These are phyloP conservation scores for Gobionotothen gibberifrons DNA, from an alignment of 2,797 vertebrate species.

Conservation along the genomic window DNA sequence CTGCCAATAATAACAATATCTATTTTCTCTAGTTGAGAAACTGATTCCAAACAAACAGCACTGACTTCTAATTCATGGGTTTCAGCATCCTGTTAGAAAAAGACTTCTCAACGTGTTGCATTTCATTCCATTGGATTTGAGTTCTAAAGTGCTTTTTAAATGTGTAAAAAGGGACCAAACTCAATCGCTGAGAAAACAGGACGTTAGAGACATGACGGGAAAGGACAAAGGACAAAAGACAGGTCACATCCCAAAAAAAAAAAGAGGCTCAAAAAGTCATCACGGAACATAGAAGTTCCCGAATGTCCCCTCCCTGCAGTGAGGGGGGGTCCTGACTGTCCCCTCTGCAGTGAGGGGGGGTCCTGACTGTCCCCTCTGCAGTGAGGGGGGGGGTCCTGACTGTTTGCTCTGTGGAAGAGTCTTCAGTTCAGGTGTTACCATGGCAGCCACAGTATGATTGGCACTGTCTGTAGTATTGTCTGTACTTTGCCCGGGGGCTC, in stretches of 20 bases:
- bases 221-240: slow-evolving; percentile 4
- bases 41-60: neutral
- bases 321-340: too few relatives aligned
- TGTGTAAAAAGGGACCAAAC: slow-evolving; percentile 35
- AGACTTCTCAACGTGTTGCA: neutral
- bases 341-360: too few relatives aligned
- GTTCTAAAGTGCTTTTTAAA: slow-evolving; percentile 62
- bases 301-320: neutral
- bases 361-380: neutral
- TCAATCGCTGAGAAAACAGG: neutral
- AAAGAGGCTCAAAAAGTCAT: slow-evolving; percentile 1
- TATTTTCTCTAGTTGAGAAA: neutral
- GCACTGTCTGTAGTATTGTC: slow-evolving; percentile 22
- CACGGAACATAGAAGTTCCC: neutral
- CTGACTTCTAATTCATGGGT: neutral
- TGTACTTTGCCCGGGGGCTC: neutral
- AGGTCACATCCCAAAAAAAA: neutral
- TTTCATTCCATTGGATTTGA: slow-evolving; percentile 18
- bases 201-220: slow-evolving; percentile 13
- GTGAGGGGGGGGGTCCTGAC: too few relatives aligned
- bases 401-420: neutral
- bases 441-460: slow-evolving; percentile 37
- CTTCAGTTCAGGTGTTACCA: slow-evolving; percentile 6
- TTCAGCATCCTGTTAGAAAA: neutral
- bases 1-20: neutral